Evolutionary conservation across 2,113 vertebrate species (phyloP).

Genomic region (Myrmecobius fasciatus): DNA sequence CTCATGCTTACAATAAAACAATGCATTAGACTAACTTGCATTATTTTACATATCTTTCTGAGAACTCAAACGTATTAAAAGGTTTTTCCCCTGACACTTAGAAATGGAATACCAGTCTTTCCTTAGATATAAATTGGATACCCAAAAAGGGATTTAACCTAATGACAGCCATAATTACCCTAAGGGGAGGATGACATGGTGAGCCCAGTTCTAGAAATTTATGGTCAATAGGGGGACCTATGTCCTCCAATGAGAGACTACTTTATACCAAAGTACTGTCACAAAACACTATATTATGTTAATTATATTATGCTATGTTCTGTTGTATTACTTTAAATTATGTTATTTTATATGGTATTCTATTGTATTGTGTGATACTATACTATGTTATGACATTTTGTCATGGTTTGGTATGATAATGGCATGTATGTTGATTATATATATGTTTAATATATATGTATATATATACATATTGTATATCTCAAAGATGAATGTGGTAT

Average conservation of each 20-base stretch:
- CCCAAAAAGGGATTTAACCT: not conserved
- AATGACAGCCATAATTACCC: not conserved
- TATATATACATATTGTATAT: no score
- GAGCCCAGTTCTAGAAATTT: not conserved
- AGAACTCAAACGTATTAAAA: not conserved
- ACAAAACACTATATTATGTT: no score
- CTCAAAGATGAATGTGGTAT: not conserved
- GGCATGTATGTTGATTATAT: no score
- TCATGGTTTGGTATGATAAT: no score
- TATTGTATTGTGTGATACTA: no score
- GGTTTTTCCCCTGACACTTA: not conserved
- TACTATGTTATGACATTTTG: no score
- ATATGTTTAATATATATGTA: no score
- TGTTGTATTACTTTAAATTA: no score
- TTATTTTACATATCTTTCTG: not conserved
- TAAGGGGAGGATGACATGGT: not conserved
- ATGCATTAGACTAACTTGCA: not conserved
- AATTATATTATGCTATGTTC: no score
- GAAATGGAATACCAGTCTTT: no score
- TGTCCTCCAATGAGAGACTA: not conserved
- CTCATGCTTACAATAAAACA: not conserved
- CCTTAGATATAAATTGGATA: not conserved
- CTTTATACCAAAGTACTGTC: not conserved
- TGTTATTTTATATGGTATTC: no score
- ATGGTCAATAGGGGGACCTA: not conserved